Conservation (phyloP, 2,888 invertebrate genomes). For the Serrognathus titanus region DNA sequence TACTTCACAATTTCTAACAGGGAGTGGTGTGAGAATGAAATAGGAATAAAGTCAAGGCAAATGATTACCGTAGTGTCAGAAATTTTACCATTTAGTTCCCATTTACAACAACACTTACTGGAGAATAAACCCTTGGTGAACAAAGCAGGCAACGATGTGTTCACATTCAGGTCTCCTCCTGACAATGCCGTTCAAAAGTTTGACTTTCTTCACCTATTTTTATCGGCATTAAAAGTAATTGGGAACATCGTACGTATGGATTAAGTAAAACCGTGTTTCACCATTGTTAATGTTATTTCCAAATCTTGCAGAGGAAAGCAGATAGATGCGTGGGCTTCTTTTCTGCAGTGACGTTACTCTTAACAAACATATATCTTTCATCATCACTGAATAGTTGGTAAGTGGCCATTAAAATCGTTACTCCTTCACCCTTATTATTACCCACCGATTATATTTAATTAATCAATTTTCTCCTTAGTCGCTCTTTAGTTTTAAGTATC, state of each 20-base stretch:
- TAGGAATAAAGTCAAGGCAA: slow-evolving; percentile 35
- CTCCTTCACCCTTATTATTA: no score
- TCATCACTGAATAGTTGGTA: slow-evolving; percentile 1
- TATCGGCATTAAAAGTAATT: slow-evolving; percentile 22
- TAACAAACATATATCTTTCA: slow-evolving; percentile 25
- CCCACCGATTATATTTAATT: background rate
- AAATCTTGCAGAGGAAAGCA: slow-evolving; percentile 29
- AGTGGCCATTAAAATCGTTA: no score
- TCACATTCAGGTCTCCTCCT: background rate
- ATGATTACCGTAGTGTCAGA: slow-evolving; percentile 32
- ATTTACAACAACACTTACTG: slow-evolving; percentile 26
- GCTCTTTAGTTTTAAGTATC: slow-evolving; percentile 7
- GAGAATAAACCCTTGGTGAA: slow-evolving; percentile 6
- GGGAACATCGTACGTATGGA: slow-evolving; percentile 32
- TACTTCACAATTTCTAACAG: slow-evolving; percentile 13
- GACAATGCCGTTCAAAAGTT: background rate
- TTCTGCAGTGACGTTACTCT: slow-evolving; percentile 24
- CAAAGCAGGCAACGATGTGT: slow-evolving; percentile 8
- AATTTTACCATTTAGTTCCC: slow-evolving; percentile 29
- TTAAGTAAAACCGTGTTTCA: background rate
- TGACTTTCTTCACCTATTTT: slow-evolving; percentile 14
- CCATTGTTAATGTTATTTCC: background rate
- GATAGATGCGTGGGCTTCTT: slow-evolving; percentile 27
- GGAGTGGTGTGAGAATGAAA: slow-evolving; percentile 27
- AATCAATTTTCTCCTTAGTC: slow-evolving; percentile 6